phyloP scores from a whole-genome alignment of 1,140 invertebrate genomes.

The Bombus sylvicola region DNA sequence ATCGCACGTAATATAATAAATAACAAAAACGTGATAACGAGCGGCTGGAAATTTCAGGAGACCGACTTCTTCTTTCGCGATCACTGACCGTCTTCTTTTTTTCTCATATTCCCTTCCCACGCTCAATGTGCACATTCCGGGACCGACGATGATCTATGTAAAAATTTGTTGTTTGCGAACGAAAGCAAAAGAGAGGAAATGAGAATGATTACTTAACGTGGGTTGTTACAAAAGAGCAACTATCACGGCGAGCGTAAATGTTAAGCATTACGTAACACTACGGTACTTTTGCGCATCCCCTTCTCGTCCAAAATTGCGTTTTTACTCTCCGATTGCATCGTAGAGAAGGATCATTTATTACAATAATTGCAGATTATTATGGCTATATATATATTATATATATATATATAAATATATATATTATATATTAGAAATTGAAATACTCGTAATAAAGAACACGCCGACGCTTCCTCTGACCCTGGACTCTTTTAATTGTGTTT shows the following conservation, averaged over 20 bases:
- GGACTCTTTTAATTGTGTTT: constrained; percentile 36
- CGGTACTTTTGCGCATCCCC: constrained; percentile 56
- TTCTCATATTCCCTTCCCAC: constrained; percentile 6
- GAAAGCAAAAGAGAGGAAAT: not conserved
- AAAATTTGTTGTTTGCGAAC: constrained; percentile 5
- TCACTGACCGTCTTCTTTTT: constrained; percentile 23
- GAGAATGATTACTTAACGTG: not conserved
- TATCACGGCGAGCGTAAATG: constrained; percentile 27
- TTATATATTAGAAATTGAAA: constrained; percentile 82
- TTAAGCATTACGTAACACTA: constrained; percentile 56
- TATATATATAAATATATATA: constrained; percentile 77
- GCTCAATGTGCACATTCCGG: constrained; percentile 17
- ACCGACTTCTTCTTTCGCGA: constrained; percentile 42
- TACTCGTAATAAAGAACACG: constrained; percentile 81
- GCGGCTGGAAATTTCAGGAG: constrained; percentile 42
- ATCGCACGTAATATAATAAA: not conserved
- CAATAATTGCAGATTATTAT: constrained; percentile 79
- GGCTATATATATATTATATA: constrained; percentile 77
- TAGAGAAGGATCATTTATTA: constrained; percentile 77
- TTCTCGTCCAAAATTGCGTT: constrained; percentile 55
- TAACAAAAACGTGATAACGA: not conserved
- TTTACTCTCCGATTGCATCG: constrained; percentile 68
- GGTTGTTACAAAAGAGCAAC: not conserved
- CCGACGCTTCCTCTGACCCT: constrained; percentile 79
- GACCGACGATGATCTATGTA: not conserved